phyloP scores from a whole-genome alignment of 30 jellyfish, hydroid and myxozoan species.

The Turritopsis rubra region DNA sequence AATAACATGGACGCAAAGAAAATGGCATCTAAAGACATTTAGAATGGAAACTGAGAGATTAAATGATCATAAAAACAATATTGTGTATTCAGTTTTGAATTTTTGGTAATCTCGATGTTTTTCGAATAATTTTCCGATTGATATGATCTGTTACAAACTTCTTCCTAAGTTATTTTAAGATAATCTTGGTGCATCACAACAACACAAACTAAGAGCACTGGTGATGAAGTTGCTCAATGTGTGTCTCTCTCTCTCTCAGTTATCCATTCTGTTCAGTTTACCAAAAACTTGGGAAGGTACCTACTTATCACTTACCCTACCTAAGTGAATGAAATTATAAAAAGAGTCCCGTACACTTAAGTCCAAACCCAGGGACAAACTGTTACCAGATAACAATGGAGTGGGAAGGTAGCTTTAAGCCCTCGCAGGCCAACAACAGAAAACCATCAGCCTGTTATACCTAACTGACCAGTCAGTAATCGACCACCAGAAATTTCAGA shows the following conservation, averaged over 20 bases:
- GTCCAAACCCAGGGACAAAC: neutral
- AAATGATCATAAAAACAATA: no score
- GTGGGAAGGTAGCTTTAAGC: neutral
- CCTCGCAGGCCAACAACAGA: neutral
- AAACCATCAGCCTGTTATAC: neutral
- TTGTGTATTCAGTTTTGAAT: no score
- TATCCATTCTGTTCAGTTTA: neutral
- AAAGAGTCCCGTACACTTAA: neutral
- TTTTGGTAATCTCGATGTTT: no score
- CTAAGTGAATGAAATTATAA: neutral
- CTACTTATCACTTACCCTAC: neutral
- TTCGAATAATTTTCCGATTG: neutral
- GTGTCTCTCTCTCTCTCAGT: neutral
- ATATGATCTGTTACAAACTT: no score
- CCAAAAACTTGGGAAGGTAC: neutral
- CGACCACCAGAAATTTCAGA: neutral
- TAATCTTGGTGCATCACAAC: neutral
- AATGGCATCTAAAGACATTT: no score
- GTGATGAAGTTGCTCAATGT: neutral
- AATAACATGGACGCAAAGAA: no score
- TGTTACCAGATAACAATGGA: neutral
- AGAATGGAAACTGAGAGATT: no score
- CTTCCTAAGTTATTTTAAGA: neutral
- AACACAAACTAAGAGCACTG: neutral
- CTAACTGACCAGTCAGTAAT: neutral